A percentile compares a stretch with the other conserved stretches of the same genome.
Conservation (phyloP, 2,113 vertebrate species). For the Gobius niger region DNA sequence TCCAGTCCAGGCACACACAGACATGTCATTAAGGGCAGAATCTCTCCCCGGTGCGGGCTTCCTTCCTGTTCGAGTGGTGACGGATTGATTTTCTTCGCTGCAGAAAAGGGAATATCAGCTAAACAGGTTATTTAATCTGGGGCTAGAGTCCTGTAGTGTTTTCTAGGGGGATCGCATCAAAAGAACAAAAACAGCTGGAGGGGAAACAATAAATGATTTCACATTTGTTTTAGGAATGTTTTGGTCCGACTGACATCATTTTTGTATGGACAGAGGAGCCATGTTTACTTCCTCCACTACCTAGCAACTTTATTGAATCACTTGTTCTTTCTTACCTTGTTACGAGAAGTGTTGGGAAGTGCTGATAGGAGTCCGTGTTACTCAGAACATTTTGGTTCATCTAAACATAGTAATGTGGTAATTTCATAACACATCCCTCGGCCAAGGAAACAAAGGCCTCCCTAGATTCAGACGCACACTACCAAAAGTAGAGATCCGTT, state of each 20-base stretch:
- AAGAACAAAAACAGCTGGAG: constrained; percentile 23
- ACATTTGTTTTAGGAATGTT: constrained; percentile 45
- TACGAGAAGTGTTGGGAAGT: not conserved
- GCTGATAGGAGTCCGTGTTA: constrained; percentile 1
- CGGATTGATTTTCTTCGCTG: constrained; percentile 74
- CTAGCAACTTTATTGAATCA: constrained; percentile 11
- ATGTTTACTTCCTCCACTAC: constrained; percentile 27
- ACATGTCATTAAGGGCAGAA: constrained; percentile 74
- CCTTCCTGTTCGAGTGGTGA: constrained; percentile 74
- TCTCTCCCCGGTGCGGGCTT: constrained; percentile 68
- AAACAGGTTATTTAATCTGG: constrained; percentile 54
- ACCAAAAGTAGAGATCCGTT: not conserved
- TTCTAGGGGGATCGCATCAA: not conserved
- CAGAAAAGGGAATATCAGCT: constrained; percentile 52
- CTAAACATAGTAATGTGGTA: not conserved
- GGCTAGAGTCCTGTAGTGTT: constrained; percentile 21
- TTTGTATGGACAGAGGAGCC: constrained; percentile 14
- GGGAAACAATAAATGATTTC: constrained; percentile 34
- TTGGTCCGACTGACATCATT: constrained; percentile 47
- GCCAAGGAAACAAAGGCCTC: not conserved
- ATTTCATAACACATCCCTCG: not conserved
- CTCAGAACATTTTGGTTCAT: not conserved
- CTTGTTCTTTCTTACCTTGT: not conserved
- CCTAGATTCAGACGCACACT: not conserved
- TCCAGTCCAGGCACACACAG: constrained; percentile 70